Evolutionary conservation across 1,140 invertebrate species (phyloP), one percentile per base, ranked within the genome.

Genomic region (Hyposmocoma kahamanoa): DNA sequence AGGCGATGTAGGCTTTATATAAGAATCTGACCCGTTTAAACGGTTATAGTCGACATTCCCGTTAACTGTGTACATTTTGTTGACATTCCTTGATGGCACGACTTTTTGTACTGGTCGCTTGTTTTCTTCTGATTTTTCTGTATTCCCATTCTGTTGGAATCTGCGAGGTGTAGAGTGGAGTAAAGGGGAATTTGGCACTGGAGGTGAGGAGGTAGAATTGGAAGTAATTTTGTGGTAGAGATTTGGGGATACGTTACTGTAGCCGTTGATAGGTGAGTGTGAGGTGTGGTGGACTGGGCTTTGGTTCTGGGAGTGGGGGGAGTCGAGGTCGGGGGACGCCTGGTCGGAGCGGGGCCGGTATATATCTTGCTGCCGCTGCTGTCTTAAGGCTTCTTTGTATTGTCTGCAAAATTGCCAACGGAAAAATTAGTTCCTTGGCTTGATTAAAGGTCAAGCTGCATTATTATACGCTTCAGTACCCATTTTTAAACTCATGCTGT

Each of bases 381-480:
- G 92, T 77, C 92, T 91, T 74, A 95, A 78, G 32, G 94, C 93
- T 88, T 96, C 95, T 87, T 95, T 95, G 85, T 95, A 96, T 87
- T 96, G 94, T 85, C 94, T 91, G 74, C 11, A 89, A 87, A 30
- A 13, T 30, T n/a, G n/a, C n/a, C n/a, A n/a, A n/a, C n/a, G n/a
- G n/a, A n/a, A n/a, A n/a, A n/a, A n/a, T n/a, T n/a, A n/a, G n/a
- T n/a, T n/a, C n/a, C n/a, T n/a, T n/a, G n/a, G n/a, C n/a, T n/a
- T n/a, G n/a, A n/a, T n/a, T n/a, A n/a, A n/a, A n/a, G n/a, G n/a
- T n/a, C n/a, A n/a, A n/a, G n/a, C n/a, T n/a, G n/a, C n/a, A n/a
- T n/a, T n/a, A n/a, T n/a, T n/a, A n/a, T n/a, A n/a, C n/a, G n/a
- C n/a, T n/a, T n/a, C n/a, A n/a, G n/a, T n/a, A n/a, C n/a, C n/a